A percentile compares a stretch with the other conserved stretches of the same genome.
phyloP scores from a whole-genome alignment of 2,113 vertebrate genomes.

The Cebidichthys violaceus region DNA sequence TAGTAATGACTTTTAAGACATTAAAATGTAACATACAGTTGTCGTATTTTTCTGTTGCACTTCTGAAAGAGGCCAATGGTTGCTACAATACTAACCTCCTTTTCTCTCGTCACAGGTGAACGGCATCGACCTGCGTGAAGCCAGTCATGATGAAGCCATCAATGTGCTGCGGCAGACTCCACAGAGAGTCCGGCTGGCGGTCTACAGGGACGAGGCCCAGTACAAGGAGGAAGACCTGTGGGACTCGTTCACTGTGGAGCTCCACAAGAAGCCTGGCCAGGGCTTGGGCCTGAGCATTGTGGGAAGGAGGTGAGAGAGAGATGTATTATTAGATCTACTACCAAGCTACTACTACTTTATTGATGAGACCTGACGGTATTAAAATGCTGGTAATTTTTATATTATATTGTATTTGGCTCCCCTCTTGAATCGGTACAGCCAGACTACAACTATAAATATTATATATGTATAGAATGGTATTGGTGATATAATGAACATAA shows the following conservation, averaged over 20 bases:
- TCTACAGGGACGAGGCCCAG: slow-evolving; percentile 95
- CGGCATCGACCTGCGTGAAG: slow-evolving; percentile 91
- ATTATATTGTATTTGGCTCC: not conserved
- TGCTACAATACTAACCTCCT: not conserved
- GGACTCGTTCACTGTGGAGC: slow-evolving; percentile 90
- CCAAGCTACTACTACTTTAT: not conserved
- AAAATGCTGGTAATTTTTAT: not conserved
- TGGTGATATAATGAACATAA: not conserved
- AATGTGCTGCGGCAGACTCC: slow-evolving; percentile 96
- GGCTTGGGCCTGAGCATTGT: slow-evolving; percentile 97
- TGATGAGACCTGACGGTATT: too few species aligned
- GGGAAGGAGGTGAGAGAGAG: slow-evolving; percentile 88
- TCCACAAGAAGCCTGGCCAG: slow-evolving; percentile 92
- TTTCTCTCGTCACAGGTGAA: slow-evolving; percentile 87
- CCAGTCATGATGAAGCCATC: slow-evolving; percentile 96
- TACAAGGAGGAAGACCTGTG: slow-evolving; percentile 97
- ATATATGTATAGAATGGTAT: not conserved
- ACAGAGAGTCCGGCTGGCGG: slow-evolving; percentile 88
- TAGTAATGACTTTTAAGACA: too few species aligned
- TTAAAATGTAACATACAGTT: not conserved
- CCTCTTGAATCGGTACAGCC: not conserved
- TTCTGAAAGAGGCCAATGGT: not conserved
- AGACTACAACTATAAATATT: not conserved
- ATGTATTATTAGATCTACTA: not conserved
- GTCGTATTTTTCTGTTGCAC: not conserved